Percentiles rank a stretch among this genome's conserved stretches.
Evolutionary conservation across 2,797 vertebrate genomes (phyloP).

Genomic region (Tokudaia tokunoshimensis): DNA sequence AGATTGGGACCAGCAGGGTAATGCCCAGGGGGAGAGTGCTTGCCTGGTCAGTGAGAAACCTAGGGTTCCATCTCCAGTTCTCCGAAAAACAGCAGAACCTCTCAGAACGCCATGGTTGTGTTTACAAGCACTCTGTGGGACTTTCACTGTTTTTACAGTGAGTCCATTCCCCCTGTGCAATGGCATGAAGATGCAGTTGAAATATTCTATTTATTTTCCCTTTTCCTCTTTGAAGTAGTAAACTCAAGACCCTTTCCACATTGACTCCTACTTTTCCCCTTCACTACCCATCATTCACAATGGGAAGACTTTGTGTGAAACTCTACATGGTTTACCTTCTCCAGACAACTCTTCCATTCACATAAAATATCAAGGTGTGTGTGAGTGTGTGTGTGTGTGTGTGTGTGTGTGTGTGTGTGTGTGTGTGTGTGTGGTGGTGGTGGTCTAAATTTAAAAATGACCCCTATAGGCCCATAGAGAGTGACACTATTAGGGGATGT

Average conservation of each 20-base stretch:
- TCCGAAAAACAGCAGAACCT: background rate
- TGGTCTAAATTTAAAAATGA: background rate
- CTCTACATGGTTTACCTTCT: background rate
- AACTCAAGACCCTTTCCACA: background rate
- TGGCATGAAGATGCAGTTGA: background rate
- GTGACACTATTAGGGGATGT: background rate
- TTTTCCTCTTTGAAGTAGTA: constrained; percentile 39
- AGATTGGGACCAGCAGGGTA: background rate
- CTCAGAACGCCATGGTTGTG: background rate
- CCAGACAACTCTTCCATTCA: constrained; percentile 28
- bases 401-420: no score
- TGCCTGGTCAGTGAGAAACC: background rate
- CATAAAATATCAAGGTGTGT: background rate
- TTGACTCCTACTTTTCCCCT: background rate
- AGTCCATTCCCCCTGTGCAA: background rate
- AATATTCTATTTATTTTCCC: background rate
- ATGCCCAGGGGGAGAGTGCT: background rate
- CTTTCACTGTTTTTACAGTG: background rate
- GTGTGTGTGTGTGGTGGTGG: no score
- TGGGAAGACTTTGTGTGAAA: background rate
- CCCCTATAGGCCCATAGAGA: background rate
- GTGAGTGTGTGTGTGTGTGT: no score
- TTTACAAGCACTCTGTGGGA: background rate
- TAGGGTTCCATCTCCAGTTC: background rate
- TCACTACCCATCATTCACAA: background rate